These are phyloP conservation scores for Sibirionetta formosa DNA, from an alignment of 2,797 vertebrate species.

Conservation along the genomic window DNA sequence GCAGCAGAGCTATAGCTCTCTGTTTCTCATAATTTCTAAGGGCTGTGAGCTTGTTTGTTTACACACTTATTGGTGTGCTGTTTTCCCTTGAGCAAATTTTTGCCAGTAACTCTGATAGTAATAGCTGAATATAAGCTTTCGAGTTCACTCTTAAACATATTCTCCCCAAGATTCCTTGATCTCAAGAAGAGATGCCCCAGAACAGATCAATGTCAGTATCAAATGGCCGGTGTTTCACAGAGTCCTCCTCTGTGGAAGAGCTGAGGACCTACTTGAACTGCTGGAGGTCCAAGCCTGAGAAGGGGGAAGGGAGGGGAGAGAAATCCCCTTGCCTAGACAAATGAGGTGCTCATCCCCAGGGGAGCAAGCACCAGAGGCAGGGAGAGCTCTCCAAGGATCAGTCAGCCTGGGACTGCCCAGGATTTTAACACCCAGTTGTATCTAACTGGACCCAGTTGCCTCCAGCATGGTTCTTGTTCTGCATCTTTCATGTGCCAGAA, in stretches of 20 bases:
- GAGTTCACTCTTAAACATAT: neutral
- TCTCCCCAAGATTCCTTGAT: neutral
- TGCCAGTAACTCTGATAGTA: neutral
- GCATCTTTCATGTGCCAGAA: fast-evolving
- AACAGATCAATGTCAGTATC: fast-evolving
- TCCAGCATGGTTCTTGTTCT: neutral
- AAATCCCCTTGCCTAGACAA: fast-evolving
- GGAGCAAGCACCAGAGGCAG: neutral
- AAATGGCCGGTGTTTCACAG: fast-evolving
- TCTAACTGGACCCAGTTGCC: fast-evolving
- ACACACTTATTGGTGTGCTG: neutral
- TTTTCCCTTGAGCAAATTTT: slow-evolving; percentile 1
- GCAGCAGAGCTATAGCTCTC: neutral
- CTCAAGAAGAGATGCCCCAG: neutral
- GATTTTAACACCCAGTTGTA: fast-evolving
- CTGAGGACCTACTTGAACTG: neutral
- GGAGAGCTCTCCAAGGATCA: fast-evolving
- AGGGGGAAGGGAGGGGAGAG: neutral
- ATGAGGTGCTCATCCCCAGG: fast-evolving
- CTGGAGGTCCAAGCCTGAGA: fast-evolving
- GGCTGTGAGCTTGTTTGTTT: neutral
- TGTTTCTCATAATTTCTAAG: neutral
- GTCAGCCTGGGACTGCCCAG: neutral
- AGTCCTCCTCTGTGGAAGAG: neutral
- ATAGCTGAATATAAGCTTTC: neutral